Evolutionary conservation across 2,113 vertebrate species (phyloP).

Genomic region (Brachyhypopomus gauderio): DNA sequence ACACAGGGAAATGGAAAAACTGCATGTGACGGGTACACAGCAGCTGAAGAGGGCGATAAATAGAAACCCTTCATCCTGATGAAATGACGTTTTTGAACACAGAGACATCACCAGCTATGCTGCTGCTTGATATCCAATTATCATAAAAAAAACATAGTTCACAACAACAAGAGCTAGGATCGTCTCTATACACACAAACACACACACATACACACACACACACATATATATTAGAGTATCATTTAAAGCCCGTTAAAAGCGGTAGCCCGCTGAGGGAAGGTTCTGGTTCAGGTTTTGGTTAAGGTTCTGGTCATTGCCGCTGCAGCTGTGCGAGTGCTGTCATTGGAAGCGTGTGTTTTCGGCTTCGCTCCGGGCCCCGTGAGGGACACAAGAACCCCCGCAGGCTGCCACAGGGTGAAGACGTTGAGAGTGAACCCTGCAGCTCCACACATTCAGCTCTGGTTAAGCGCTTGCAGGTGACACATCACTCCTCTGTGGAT

Average conservation of each 20-base stretch:
- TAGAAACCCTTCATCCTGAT: slow-evolving; percentile 14
- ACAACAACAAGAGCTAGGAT: slow-evolving; percentile 12
- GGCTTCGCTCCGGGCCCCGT: slow-evolving; percentile 22
- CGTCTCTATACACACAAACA: neutral
- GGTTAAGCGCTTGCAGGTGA: slow-evolving; percentile 52
- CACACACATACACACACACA: too few relatives aligned
- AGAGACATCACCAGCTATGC: neutral
- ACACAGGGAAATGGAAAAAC: slow-evolving; percentile 21
- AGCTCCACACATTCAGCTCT: slow-evolving; percentile 43
- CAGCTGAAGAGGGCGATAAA: slow-evolving; percentile 8
- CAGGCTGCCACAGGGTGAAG: slow-evolving; percentile 19
- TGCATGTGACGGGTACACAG: slow-evolving; percentile 18
- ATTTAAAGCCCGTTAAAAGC: neutral
- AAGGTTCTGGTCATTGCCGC: slow-evolving; percentile 54
- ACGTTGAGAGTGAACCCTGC: slow-evolving; percentile 41
- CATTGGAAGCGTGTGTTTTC: slow-evolving; percentile 46
- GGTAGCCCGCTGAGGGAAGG: slow-evolving; percentile 26
- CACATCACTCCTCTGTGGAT: slow-evolving; percentile 39
- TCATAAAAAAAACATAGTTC: slow-evolving; percentile 9
- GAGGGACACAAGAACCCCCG: slow-evolving; percentile 37
- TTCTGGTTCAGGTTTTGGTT: slow-evolving; percentile 41
- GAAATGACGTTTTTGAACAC: slow-evolving; percentile 25
- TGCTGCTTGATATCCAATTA: slow-evolving; percentile 34
- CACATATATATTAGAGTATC: neutral
- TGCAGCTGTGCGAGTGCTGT: slow-evolving; percentile 31